Conservation (phyloP, 2,888 invertebrate genomes). For the Allophyes oxyacanthae region DNA sequence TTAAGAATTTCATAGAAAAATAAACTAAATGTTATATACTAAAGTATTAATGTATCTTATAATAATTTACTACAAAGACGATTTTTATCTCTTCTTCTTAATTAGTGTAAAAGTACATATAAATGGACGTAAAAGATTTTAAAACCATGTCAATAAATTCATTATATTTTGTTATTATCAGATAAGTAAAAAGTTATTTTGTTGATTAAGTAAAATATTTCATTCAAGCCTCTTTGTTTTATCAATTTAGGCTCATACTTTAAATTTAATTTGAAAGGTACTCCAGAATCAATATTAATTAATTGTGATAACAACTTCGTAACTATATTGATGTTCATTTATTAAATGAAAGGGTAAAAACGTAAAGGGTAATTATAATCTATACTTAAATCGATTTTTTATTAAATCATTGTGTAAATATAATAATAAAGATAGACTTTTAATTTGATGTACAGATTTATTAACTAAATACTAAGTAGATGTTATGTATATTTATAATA, state of each 20-base stretch:
- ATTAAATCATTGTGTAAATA: constrained; percentile 32
- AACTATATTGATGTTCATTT: constrained; percentile 22
- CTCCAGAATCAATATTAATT: constrained; percentile 13
- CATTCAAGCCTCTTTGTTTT: background rate
- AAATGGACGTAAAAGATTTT: too few species aligned
- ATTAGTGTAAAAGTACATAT: too few species aligned
- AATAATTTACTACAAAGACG: background rate
- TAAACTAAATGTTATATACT: background rate
- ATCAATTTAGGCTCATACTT: background rate
- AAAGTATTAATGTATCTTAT: background rate
- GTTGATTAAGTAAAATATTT: too few species aligned
- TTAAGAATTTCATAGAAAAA: background rate
- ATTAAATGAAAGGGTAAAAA: constrained; percentile 8
- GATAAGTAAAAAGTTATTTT: too few species aligned
- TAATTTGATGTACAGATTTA: constrained; percentile 33
- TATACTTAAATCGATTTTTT: constrained; percentile 6
- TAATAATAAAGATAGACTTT: constrained; percentile 20
- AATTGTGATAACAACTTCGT: constrained; percentile 23
- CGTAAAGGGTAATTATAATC: constrained; percentile 3
- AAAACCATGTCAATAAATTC: too few species aligned
- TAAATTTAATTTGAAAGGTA: constrained; percentile 11
- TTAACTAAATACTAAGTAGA: constrained; percentile 8
- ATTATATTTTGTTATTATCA: too few species aligned
- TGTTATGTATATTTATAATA: constrained; percentile 7
- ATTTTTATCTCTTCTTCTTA: too few species aligned